Conservation (phyloP, 1,140 invertebrate genomes). For the Heliconius himera region DNA sequence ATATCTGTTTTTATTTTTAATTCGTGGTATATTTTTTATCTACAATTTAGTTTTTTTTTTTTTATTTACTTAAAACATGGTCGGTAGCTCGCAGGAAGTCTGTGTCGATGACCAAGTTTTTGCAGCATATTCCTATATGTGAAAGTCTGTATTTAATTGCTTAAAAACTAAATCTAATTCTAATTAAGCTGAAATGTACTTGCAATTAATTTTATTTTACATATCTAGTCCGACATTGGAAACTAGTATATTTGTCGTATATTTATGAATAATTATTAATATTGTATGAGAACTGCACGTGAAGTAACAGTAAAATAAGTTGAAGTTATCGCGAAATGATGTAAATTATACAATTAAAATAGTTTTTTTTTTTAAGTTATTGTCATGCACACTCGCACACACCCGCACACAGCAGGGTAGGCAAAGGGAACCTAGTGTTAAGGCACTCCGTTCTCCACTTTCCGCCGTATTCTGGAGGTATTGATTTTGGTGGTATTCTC, state of each 20-base stretch:
- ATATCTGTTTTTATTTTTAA: conserved; percentile 1
- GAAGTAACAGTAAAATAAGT: background rate
- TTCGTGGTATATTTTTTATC: background rate
- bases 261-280: background rate
- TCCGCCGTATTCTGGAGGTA: too few species aligned
- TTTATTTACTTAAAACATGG: background rate
- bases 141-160: conserved; percentile 6
- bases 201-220: background rate
- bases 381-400: too few species aligned
- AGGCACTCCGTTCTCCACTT: too few species aligned
- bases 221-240: background rate
- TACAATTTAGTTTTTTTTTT: background rate
- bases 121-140: background rate
- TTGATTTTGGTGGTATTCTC: too few species aligned
- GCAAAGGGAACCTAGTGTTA: too few species aligned
- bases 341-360: background rate
- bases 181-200: conserved; percentile 7
- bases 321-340: background rate
- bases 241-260: background rate
- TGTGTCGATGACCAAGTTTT: conserved; percentile 10
- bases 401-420: too few species aligned
- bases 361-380: background rate
- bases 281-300: background rate
- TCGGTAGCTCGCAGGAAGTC: background rate
- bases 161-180: conserved; percentile 1